Conservation (phyloP, 2,888 invertebrate genomes). For the Halictus ligatus region DNA sequence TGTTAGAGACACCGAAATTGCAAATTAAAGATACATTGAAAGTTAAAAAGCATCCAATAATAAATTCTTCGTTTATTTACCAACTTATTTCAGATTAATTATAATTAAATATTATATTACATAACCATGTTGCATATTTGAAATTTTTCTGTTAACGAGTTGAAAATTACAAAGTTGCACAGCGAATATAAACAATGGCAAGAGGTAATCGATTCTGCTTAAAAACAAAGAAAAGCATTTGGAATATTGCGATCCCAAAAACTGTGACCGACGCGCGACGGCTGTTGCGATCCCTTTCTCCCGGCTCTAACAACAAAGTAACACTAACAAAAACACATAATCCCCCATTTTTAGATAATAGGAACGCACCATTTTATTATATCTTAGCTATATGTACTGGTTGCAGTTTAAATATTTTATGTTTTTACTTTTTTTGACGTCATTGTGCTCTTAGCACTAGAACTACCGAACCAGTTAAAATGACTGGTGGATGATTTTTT, state of each 20-base stretch:
- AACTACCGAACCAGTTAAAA: too few relatives aligned
- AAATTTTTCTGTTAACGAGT: neutral
- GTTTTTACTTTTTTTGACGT: too few relatives aligned
- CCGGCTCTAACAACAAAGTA: neutral
- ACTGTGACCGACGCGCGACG: slow-evolving; percentile 20
- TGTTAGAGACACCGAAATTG: too few relatives aligned
- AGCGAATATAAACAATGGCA: too few relatives aligned
- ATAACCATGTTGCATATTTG: neutral
- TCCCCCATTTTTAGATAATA: neutral
- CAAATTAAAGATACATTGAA: too few relatives aligned
- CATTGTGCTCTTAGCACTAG: too few relatives aligned
- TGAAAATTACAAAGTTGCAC: neutral
- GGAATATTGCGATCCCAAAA: slow-evolving; percentile 2
- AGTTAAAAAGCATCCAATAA: too few relatives aligned
- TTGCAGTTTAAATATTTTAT: neutral
- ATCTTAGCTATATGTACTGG: neutral
- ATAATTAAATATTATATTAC: too few relatives aligned
- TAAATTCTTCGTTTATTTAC: too few relatives aligned
- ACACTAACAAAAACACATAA: neutral
- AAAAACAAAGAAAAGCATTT: neutral
- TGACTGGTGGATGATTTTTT: too few relatives aligned
- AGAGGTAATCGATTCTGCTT: neutral
- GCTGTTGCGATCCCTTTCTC: neutral
- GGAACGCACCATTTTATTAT: neutral
- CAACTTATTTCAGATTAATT: too few relatives aligned